Evolutionary conservation across 2,797 vertebrate species (phyloP).

Genomic region (Semaprochilodus insignis): DNA sequence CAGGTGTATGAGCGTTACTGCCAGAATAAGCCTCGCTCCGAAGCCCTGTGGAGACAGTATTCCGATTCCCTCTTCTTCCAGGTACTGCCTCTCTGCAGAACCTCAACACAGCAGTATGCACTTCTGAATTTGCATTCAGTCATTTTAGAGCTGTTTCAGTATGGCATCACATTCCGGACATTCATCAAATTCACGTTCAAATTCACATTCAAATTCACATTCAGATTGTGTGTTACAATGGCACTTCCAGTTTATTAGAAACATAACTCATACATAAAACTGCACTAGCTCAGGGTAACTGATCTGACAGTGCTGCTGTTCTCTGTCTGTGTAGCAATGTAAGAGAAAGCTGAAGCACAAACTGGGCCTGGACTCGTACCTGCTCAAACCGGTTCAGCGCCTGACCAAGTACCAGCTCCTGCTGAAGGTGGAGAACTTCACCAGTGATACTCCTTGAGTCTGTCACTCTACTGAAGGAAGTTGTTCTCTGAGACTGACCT

Average conservation of each 20-base stretch:
- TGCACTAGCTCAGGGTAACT: too few species aligned
- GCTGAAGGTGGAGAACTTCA: slow-evolving; percentile 84
- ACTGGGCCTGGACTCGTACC: slow-evolving; percentile 93
- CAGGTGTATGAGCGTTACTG: slow-evolving; percentile 97
- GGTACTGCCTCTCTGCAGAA: slow-evolving; percentile 72
- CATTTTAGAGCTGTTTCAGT: too few species aligned
- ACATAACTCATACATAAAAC: too few species aligned
- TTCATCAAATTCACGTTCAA: too few species aligned
- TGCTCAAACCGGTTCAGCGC: slow-evolving; percentile 96
- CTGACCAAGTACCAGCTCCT: slow-evolving; percentile 97
- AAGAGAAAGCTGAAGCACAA: slow-evolving; percentile 94
- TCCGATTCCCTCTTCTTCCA: slow-evolving; percentile 93
- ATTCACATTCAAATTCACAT: too few species aligned
- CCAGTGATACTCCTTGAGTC: not conserved
- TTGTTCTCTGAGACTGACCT: too few species aligned
- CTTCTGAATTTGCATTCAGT: not conserved
- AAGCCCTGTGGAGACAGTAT: slow-evolving; percentile 91
- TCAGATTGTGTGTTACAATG: too few species aligned
- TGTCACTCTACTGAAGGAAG: too few species aligned
- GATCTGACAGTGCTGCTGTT: not conserved
- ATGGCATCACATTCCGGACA: too few species aligned
- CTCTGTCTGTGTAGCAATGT: slow-evolving; percentile 83
- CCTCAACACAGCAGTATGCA: not conserved
- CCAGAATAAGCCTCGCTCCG: slow-evolving; percentile 95
- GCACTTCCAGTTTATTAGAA: too few species aligned